A percentile compares a stretch with the other conserved stretches of the same genome.
These are phyloP conservation scores for Cryptophagus acutangulus DNA, from an alignment of 2,888 invertebrate genomes.

Conservation along the genomic window DNA sequence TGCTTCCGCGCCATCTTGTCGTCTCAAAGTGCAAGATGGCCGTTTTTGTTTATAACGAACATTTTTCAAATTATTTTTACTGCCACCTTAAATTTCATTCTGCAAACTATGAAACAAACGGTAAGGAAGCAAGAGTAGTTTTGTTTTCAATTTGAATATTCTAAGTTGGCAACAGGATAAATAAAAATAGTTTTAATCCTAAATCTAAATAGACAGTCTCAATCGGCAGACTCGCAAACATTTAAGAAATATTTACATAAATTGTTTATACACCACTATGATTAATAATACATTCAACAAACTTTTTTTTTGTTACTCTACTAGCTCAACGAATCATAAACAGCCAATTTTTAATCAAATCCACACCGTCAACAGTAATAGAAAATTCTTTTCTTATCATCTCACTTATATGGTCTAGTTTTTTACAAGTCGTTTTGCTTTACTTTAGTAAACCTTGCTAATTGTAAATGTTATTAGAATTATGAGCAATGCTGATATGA, in stretches of 20 bases:
- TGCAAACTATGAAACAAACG: conserved; percentile 18
- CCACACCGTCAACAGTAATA: neutral
- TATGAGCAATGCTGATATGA: conserved; percentile 1
- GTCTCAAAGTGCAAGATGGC: no score
- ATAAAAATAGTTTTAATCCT: conserved; percentile 13
- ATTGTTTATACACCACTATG: no score
- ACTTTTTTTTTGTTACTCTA: neutral
- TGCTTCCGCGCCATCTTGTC: no score
- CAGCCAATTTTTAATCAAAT: neutral
- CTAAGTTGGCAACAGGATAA: conserved; percentile 21
- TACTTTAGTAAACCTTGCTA: conserved; percentile 1
- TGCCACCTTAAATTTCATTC: no score
- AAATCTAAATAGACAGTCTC: conserved; percentile 35
- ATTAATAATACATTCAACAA: conserved; percentile 4
- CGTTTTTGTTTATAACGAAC: no score
- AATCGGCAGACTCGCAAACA: conserved; percentile 29
- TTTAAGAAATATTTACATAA: conserved; percentile 31
- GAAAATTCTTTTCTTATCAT: conserved; percentile 1
- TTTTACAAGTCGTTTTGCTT: neutral
- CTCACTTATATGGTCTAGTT: neutral
- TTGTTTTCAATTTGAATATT: conserved; percentile 8
- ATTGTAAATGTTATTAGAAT: neutral
- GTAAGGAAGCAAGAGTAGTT: conserved; percentile 13
- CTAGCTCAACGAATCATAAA: neutral
- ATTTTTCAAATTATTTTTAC: no score